Percentiles rank a stretch among this genome's conserved stretches.
These are phyloP conservation scores for Sorex fumeus DNA, from an alignment of 2,113 vertebrate species.

Conservation along the genomic window DNA sequence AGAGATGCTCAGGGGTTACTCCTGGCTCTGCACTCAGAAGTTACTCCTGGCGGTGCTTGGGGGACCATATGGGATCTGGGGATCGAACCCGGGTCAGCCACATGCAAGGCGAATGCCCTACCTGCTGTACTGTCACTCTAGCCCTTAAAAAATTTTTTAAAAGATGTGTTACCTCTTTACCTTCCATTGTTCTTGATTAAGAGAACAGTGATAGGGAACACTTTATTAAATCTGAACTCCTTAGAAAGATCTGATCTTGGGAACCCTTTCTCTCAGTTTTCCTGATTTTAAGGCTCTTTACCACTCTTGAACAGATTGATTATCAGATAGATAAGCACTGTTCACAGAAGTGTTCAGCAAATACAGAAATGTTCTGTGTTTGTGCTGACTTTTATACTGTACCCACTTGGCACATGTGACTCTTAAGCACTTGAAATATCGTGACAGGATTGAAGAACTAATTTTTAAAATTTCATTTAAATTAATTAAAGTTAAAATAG, in stretches of 20 bases:
- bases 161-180: background rate
- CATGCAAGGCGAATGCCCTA: too few species aligned
- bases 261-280: background rate
- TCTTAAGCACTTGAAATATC: background rate
- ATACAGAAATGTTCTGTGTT: background rate
- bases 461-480: slow-evolving; percentile 11
- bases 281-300: slow-evolving; percentile 19
- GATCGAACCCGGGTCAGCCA: too few species aligned
- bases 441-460: background rate
- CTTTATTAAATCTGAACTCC: background rate
- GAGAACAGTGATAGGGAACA: background rate
- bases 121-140: too few species aligned
- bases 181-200: background rate
- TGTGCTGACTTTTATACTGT: background rate
- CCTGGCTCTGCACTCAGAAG: too few species aligned
- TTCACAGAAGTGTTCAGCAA: background rate
- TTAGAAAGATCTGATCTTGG: slow-evolving; percentile 3
- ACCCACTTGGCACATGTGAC: background rate
- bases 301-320: background rate
- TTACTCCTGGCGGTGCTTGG: too few species aligned
- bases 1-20: too few species aligned
- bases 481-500: background rate
- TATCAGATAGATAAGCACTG: background rate
- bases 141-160: too few species aligned
- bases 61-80: too few species aligned